A percentile compares a stretch with the other conserved stretches of the same genome.
phyloP scores from a whole-genome alignment of 2,797 vertebrate species.

The Notolepis coatsorum region DNA sequence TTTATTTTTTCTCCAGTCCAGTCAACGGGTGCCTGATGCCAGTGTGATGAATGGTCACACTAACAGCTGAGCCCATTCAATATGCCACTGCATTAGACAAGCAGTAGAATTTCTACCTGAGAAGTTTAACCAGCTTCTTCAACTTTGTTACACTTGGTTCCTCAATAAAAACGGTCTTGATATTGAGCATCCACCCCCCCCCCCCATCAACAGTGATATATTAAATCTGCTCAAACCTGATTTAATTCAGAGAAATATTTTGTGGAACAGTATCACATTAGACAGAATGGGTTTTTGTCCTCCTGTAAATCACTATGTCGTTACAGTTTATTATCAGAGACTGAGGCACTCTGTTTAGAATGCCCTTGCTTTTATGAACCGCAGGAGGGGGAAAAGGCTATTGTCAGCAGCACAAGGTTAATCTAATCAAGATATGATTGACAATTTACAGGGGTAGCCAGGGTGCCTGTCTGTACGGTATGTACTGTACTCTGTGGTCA shows the following conservation, averaged over 20 bases:
- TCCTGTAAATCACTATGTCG: not conserved
- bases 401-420: not conserved
- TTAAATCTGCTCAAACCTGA: not conserved
- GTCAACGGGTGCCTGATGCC: too few species aligned
- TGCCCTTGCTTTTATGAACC: not conserved
- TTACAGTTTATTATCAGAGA: not conserved
- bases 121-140: too few species aligned
- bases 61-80: too few species aligned
- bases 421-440: constrained; percentile 10
- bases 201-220: not conserved
- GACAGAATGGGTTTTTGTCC: not conserved
- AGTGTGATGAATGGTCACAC: too few species aligned
- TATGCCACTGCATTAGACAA: too few species aligned
- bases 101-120: too few species aligned
- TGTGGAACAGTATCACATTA: not conserved
- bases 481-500: too few species aligned
- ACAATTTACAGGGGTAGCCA: not conserved
- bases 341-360: not conserved
- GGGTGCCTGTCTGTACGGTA: not conserved
- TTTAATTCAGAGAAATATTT: not conserved
- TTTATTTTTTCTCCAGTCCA: too few species aligned
- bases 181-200: not conserved
- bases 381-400: not conserved
- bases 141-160: too few species aligned
- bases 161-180: not conserved